phyloP scores from a whole-genome alignment of 2,113 vertebrate species.

The Xenopus laevis region DNA sequence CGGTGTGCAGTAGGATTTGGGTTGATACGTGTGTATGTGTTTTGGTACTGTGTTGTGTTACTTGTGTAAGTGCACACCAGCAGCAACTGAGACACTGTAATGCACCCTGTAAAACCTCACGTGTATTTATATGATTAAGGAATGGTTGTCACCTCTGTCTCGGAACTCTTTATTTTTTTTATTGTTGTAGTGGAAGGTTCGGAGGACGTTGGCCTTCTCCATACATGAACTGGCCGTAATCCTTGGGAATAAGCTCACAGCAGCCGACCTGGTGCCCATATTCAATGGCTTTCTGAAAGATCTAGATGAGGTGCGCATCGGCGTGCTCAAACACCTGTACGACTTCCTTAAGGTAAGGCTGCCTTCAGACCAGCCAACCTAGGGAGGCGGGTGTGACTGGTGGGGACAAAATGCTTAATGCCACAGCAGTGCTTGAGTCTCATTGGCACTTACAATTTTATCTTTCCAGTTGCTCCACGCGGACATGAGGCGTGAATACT shows the following conservation, averaged over 20 bases:
- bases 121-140: too few relatives aligned
- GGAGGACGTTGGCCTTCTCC: conserved; percentile 63
- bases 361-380: background rate
- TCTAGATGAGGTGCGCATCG: conserved; percentile 69
- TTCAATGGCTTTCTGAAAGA: conserved; percentile 74
- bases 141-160: too few relatives aligned
- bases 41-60: too few relatives aligned
- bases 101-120: too few relatives aligned
- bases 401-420: too few relatives aligned
- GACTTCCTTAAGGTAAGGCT: conserved; percentile 70
- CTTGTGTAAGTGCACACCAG: too few relatives aligned
- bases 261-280: conserved; percentile 68
- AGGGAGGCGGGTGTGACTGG: too few relatives aligned
- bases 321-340: conserved; percentile 71
- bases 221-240: conserved; percentile 69
- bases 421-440: too few relatives aligned
- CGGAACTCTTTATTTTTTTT: background rate
- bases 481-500: conserved; percentile 71
- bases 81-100: too few relatives aligned
- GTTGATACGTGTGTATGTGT: too few relatives aligned
- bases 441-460: background rate
- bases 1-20: background rate
- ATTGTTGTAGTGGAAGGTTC: conserved; percentile 66
- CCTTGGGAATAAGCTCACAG: conserved; percentile 65
- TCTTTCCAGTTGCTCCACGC: conserved; percentile 64